phyloP scores from a whole-genome alignment of 2,113 vertebrate species.

The Stigmatopora argus region DNA sequence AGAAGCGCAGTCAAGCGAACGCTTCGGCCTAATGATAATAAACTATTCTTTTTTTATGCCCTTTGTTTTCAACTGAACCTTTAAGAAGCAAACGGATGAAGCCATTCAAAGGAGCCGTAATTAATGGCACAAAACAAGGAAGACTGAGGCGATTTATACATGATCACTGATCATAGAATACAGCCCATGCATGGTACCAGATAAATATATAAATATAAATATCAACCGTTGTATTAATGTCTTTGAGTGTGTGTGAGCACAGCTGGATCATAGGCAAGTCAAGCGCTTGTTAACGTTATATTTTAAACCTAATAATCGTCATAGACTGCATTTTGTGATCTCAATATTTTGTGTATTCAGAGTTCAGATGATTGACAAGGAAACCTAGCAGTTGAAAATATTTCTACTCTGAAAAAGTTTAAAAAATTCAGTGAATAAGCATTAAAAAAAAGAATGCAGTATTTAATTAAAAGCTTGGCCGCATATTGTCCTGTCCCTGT shows the following conservation, averaged over 20 bases:
- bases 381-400: not conserved
- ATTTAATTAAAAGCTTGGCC: no score
- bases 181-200: not conserved
- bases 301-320: no score
- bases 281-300: not conserved
- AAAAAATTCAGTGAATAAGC: no score
- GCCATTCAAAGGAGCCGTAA: not conserved
- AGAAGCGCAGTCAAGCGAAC: not conserved
- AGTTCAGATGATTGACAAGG: not conserved
- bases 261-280: not conserved
- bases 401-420: no score
- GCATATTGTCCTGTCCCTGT: no score
- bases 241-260: no score
- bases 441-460: no score
- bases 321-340: not conserved
- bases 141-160: not conserved
- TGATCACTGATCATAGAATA: no score
- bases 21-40: not conserved
- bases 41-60: not conserved
- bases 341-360: not conserved
- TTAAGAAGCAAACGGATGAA: not conserved
- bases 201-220: not conserved
- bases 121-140: not conserved
- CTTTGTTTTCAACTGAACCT: not conserved
- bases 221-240: not conserved